Conservation (phyloP, 1,140 invertebrate species). For the Acromyrmex echinatior region DNA sequence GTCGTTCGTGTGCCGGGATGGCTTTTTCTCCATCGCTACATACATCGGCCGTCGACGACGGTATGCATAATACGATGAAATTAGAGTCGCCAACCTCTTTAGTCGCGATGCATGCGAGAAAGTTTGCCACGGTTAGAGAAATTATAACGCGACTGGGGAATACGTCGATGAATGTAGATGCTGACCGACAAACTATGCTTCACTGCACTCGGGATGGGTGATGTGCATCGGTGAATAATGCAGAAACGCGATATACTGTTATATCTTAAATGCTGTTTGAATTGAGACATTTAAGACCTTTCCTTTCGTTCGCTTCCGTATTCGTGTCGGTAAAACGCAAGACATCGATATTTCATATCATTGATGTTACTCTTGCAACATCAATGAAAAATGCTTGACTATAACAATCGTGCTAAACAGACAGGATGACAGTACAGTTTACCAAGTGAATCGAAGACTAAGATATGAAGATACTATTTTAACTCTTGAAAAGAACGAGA, state of each 20-base stretch:
- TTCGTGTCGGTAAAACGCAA: background rate
- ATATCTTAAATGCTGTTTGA: constrained; percentile 4
- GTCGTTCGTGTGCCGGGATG: background rate
- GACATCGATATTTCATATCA: background rate
- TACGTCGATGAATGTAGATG: constrained; percentile 60
- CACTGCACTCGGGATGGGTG: constrained; percentile 32
- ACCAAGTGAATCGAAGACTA: background rate
- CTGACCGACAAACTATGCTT: constrained; percentile 71
- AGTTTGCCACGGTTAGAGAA: constrained; percentile 67
- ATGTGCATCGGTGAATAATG: constrained; percentile 34
- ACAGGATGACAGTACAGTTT: background rate
- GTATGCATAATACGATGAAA: constrained; percentile 64
- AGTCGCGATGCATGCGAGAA: constrained; percentile 70
- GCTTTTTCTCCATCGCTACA: constrained; percentile 27
- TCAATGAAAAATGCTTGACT: background rate
- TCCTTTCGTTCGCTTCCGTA: constrained; percentile 29
- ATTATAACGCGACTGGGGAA: constrained; percentile 56
- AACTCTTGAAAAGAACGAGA: background rate
- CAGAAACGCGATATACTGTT: constrained; percentile 31
- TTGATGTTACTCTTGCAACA: background rate
- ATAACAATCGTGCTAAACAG: background rate
- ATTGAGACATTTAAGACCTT: constrained; percentile 38
- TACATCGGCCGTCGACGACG: constrained; percentile 18
- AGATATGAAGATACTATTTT: constrained; percentile 32
- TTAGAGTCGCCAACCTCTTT: constrained; percentile 68